phyloP scores from a whole-genome alignment of 2,797 vertebrate genomes.

The Xenentodon cancila region DNA sequence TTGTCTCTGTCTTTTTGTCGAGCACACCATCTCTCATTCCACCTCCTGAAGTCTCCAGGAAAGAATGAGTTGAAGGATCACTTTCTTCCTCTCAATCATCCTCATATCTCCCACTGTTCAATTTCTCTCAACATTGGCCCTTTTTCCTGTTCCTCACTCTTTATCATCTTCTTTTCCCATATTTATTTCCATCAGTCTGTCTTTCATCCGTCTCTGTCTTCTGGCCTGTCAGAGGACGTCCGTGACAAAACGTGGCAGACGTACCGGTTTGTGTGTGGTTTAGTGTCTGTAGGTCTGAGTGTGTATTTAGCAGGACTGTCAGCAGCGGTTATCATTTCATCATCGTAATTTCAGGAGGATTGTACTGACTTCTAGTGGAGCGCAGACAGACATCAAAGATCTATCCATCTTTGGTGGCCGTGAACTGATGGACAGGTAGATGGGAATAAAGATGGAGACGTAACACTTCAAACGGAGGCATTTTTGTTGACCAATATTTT shows the following conservation, averaged over 20 bases:
- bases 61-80: neutral
- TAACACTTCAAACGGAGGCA: constrained; percentile 3
- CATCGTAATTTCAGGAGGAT: constrained; percentile 24
- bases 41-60: neutral
- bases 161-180: constrained; percentile 5
- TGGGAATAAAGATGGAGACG: too few species aligned
- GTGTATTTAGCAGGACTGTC: constrained; percentile 26
- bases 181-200: constrained; percentile 34
- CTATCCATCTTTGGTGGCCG: too few species aligned
- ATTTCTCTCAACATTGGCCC: constrained; percentile 9
- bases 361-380: neutral
- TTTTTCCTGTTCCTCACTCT: constrained; percentile 16
- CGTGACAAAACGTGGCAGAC: constrained; percentile 58
- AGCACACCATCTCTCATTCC: too few species aligned
- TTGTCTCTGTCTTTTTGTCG: too few species aligned
- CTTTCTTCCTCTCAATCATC: neutral
- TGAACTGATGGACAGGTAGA: too few species aligned
- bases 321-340: constrained; percentile 43
- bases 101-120: neutral
- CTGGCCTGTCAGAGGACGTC: constrained; percentile 36
- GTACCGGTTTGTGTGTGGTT: constrained; percentile 15
- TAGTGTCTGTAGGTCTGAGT: neutral
- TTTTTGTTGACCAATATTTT: constrained; percentile 41
- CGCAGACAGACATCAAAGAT: too few species aligned
- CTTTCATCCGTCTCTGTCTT: constrained; percentile 39